These are phyloP conservation scores for Ctenodactylus gundi DNA, from an alignment of 2,113 vertebrate species.

Conservation along the genomic window DNA sequence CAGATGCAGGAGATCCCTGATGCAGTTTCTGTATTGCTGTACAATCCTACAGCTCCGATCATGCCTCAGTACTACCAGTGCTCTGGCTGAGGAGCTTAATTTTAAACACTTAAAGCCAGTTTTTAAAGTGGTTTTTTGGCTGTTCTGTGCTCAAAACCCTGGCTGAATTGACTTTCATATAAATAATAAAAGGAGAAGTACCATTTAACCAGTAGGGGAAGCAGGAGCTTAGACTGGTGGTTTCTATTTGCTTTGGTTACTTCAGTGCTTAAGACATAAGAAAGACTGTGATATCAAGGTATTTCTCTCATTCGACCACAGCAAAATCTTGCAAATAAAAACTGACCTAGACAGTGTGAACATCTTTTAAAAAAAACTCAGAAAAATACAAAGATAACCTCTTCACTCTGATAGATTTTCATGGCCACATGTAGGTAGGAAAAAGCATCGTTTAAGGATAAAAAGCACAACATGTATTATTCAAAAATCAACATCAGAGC, in stretches of 20 bases:
- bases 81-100: slow-evolving; percentile 69
- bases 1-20: slow-evolving; percentile 67
- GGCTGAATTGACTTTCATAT: slow-evolving; percentile 27
- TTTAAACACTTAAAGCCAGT: slow-evolving; percentile 75
- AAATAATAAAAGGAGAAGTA: slow-evolving; percentile 27
- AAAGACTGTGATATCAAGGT: background rate
- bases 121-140: slow-evolving; percentile 77
- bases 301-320: slow-evolving; percentile 29
- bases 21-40: slow-evolving; percentile 58
- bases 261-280: background rate
- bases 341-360: background rate
- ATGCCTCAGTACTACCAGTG: slow-evolving; percentile 60
- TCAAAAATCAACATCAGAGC: slow-evolving; percentile 42
- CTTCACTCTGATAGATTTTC: slow-evolving; percentile 1
- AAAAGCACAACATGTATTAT: background rate
- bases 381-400: background rate
- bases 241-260: slow-evolving; percentile 45
- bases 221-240: background rate
- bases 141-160: slow-evolving; percentile 39
- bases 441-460: slow-evolving; percentile 33
- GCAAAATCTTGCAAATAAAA: slow-evolving; percentile 39
- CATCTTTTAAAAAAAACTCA: background rate
- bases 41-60: slow-evolving; percentile 72
- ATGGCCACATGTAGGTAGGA: background rate
- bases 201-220: slow-evolving; percentile 36